Conservation (phyloP, 2,888 invertebrate genomes). For the Andrena chrysosceles region DNA sequence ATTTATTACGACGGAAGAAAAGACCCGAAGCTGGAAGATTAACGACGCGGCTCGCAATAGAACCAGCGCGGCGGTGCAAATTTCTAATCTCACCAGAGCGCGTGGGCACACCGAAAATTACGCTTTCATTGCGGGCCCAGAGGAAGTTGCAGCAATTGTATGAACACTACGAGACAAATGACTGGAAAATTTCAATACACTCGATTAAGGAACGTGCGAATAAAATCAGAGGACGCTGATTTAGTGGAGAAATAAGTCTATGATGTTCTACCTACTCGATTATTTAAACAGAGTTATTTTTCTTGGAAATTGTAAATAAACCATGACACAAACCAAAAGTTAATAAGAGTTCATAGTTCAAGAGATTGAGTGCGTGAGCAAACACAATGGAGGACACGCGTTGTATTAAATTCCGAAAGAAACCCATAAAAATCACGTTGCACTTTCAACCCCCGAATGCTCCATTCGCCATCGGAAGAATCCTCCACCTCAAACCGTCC, state of each 20-base stretch:
- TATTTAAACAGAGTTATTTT: too few relatives aligned
- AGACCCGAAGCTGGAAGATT: conserved; percentile 23
- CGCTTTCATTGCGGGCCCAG: background rate
- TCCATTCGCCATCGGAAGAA: too few relatives aligned
- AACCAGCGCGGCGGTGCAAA: background rate
- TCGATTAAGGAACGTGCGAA: background rate
- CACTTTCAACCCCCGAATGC: too few relatives aligned
- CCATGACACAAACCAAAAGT: too few relatives aligned
- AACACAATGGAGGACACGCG: too few relatives aligned
- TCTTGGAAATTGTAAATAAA: too few relatives aligned
- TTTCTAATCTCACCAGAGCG: conserved; percentile 6
- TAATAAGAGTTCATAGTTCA: too few relatives aligned
- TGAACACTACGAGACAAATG: conserved; percentile 3
- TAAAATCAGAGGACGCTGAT: background rate
- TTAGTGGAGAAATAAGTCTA: background rate
- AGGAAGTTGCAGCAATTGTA: background rate
- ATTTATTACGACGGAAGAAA: conserved; percentile 55
- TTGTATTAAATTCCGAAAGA: too few relatives aligned
- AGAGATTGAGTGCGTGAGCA: too few relatives aligned
- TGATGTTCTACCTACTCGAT: too few relatives aligned
- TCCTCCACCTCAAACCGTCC: too few relatives aligned
- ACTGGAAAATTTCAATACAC: conserved; percentile 8
- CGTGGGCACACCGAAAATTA: conserved; percentile 11
- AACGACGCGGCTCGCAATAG: conserved; percentile 32
- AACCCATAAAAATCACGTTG: too few relatives aligned